A percentile compares a stretch with the other conserved stretches of the same genome.
Conservation (phyloP, 2,113 vertebrate species). For the Hiodon tergisus region DNA sequence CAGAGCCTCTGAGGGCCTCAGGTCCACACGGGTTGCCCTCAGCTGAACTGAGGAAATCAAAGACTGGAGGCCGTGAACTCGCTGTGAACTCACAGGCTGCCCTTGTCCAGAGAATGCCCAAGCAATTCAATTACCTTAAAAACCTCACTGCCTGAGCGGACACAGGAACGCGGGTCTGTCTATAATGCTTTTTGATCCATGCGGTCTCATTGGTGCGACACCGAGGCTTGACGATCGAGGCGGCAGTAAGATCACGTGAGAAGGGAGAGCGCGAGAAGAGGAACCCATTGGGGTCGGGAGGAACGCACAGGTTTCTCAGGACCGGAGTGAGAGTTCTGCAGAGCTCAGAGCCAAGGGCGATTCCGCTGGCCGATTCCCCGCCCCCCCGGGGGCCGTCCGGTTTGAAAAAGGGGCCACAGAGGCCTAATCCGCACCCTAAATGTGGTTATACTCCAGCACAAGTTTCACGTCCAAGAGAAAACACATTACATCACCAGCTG, state of each 20-base stretch:
- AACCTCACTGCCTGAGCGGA: no score
- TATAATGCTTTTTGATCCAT: background rate
- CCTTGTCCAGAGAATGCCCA: no score
- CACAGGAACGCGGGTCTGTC: no score
- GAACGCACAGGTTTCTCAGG: no score
- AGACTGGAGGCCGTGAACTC: no score
- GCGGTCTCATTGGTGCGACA: slow-evolving; percentile 50
- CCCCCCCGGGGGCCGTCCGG: background rate
- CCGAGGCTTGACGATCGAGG: slow-evolving; percentile 54
- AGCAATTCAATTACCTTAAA: no score
- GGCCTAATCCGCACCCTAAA: slow-evolving; percentile 6
- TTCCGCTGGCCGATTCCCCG: no score
- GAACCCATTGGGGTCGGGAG: background rate
- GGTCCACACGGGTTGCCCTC: no score
- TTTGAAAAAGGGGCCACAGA: background rate
- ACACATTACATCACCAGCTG: slow-evolving; percentile 40
- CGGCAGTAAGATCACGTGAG: slow-evolving; percentile 45
- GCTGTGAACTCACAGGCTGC: no score
- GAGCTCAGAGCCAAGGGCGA: background rate
- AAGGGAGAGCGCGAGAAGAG: background rate
- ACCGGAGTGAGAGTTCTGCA: background rate
- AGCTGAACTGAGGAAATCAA: no score
- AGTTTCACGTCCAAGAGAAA: slow-evolving; percentile 33
- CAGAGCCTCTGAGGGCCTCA: no score
- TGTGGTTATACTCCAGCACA: slow-evolving; percentile 34